Base-by-base conservation (phyloP, 2,888 invertebrate species). In the Tricholauxania praeusta region DNA sequence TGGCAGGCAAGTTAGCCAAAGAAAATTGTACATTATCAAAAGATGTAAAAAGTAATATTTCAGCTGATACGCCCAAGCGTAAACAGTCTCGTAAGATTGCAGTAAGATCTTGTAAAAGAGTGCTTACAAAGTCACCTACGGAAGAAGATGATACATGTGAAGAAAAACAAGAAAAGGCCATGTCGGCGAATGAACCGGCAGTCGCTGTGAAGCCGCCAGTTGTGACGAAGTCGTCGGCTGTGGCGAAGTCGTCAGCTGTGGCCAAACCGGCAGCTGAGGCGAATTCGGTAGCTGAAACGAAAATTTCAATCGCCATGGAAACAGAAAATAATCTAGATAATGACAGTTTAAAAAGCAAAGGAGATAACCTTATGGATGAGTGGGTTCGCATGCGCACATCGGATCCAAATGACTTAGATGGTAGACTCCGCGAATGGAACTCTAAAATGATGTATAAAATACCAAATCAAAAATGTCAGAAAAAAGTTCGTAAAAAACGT, bases 351-450 rank as follows among this genome's bases (percentile, higher is more conserved):
- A 51, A 1, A 53, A 55, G 19, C 15, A 19, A 48, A 12, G 17
- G 1, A n/a, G 59, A 72, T 4, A 74, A 78, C 53, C 78, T 83
- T 70, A 62, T 85, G 49, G 74, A 83, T 66, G 80, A 80, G 32
- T 85, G 84, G 73, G 82, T 83, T 82, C 79, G 82, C 12, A 77
- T 80, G 76, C 77, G 84, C 28, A 79, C 80, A n/a, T 77, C 79
- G 32, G 74, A 77, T 1, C 78, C 71, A 28, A 73, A 63, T 0
- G 83, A 87, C 51, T 80, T 85, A n/a, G 87, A 86, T 74, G 80
- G 82, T n/a, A 83, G 85, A 15, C 69, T 86, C 64, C 83, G 86
- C 1, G 84, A 83, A 71, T 80, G 85, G 10, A 86, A 83, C 75
- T 80, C 83, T 5, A 80, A 79, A 75, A 73, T 71, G 47, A 74